Evolutionary conservation across 2,113 vertebrate genomes (phyloP).

Genomic region (Antigone vipio): DNA sequence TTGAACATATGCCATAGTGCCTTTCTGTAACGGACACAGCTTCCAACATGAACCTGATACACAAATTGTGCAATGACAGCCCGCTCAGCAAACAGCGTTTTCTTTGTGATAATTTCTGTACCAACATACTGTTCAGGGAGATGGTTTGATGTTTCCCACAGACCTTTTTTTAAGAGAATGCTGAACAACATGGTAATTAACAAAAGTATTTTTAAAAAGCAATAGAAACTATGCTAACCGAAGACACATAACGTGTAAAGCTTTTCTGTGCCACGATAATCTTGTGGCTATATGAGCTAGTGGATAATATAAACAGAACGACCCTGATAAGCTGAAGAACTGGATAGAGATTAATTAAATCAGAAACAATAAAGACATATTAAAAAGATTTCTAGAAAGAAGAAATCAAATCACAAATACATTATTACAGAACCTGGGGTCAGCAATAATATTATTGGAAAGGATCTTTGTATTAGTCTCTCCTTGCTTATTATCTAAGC

Average conservation of each 20-base stretch:
- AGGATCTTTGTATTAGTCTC: neutral
- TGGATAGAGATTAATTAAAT: neutral
- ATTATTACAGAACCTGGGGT: neutral
- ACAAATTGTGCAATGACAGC: neutral
- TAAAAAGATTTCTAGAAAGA: conserved; percentile 9
- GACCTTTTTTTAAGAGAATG: neutral
- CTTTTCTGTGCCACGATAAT: neutral
- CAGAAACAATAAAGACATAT: neutral
- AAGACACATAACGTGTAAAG: neutral
- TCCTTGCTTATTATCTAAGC: neutral
- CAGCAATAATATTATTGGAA: neutral
- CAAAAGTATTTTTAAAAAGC: neutral
- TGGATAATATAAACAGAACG: neutral
- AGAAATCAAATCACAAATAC: conserved; percentile 9
- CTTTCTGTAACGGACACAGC: neutral
- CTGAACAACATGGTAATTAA: neutral
- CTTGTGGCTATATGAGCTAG: neutral
- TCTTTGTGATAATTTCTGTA: neutral
- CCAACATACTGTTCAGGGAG: neutral
- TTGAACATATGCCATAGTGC: accelerated
- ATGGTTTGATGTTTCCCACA: neutral
- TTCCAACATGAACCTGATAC: neutral
- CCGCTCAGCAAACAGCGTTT: neutral
- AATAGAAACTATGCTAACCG: neutral
- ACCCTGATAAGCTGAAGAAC: neutral